Base-by-base conservation (phyloP, 2,888 invertebrate species). In the Drosophila lutescens region DNA sequence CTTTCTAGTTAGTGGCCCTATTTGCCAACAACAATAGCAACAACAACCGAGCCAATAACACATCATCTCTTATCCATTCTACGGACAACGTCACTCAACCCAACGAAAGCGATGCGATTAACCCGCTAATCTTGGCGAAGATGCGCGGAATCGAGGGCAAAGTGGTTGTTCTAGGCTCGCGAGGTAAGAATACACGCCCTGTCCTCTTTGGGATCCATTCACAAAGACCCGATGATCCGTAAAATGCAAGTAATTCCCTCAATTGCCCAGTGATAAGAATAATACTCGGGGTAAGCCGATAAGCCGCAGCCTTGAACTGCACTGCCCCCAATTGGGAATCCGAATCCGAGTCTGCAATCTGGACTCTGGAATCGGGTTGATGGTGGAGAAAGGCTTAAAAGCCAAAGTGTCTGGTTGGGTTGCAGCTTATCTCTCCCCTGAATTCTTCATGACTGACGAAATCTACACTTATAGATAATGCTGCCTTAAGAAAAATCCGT, bases 61-160 rank as follows among this genome's bases (percentile, higher is more conserved):
- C 51, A 56, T 53, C 12, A 43, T 43, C 43, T 13, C 20, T 12
- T 12, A 61, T 26, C 17, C 43, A 47, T 32, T 47, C 26, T 34
- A 54, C n/a, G 9, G 38, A 32, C 12, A 41, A 54, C 53, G 66
- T 43, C 47, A 47, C 13, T 46, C 32, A 34, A 20, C 34, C 49
- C 49, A 50, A 20, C 36, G 46, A 56, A 46, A 41, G 62, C 62
- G 40, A 61, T 63, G 62, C 62, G 17, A 61, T 55, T 55, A 41
- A 41, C 20, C 56, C 40, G 40, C 23, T 63, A 63, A 43, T 63
- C 55, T 40, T 34, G 55, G 17, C 65, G 56, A 84, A 76, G 69
- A 96, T 96, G 96, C 95, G 94, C 91, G 95, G 94, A 74, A 93
- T 96, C 76, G 95, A 96, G 91, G 97, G 96, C 69, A 97, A 97